Conservation (phyloP, 1,140 invertebrate genomes). For the Zophobas morio region DNA sequence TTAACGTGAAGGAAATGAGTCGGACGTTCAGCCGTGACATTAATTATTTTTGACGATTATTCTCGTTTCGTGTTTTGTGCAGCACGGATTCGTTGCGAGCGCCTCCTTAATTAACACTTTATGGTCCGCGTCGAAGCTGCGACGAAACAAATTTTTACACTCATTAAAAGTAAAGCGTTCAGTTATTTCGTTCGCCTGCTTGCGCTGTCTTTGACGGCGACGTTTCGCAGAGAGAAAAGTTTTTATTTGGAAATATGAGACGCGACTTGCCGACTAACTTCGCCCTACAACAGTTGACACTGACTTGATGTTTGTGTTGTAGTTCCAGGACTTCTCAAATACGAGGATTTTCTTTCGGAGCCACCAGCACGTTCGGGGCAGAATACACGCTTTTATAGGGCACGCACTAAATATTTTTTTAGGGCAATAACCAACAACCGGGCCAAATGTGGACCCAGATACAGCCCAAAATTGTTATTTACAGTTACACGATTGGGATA, state of each 20-base stretch:
- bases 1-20: slow-evolving; percentile 19
- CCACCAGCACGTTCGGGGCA: no score
- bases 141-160: slow-evolving; percentile 39
- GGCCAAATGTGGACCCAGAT: no score
- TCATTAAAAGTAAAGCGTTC: slow-evolving; percentile 44
- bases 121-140: slow-evolving; percentile 11
- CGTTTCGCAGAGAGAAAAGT: slow-evolving; percentile 14
- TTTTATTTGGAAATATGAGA: slow-evolving; percentile 43
- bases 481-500: no score
- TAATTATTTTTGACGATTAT: slow-evolving; percentile 33
- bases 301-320: slow-evolving; percentile 37
- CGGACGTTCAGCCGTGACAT: slow-evolving; percentile 5
- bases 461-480: no score
- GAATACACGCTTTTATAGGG: no score
- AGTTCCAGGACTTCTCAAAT: slow-evolving; percentile 8
- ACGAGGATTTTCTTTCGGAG: neutral
- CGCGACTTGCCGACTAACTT: slow-evolving; percentile 36
- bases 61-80: slow-evolving; percentile 28
- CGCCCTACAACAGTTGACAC: slow-evolving; percentile 32
- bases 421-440: no score
- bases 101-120: slow-evolving; percentile 26
- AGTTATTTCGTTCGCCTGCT: slow-evolving; percentile 4
- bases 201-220: slow-evolving; percentile 38
- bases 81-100: neutral
- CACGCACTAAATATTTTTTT: no score